Evolutionary conservation across 2,797 vertebrate genomes (phyloP).

Genomic region (Sylvia borin): DNA sequence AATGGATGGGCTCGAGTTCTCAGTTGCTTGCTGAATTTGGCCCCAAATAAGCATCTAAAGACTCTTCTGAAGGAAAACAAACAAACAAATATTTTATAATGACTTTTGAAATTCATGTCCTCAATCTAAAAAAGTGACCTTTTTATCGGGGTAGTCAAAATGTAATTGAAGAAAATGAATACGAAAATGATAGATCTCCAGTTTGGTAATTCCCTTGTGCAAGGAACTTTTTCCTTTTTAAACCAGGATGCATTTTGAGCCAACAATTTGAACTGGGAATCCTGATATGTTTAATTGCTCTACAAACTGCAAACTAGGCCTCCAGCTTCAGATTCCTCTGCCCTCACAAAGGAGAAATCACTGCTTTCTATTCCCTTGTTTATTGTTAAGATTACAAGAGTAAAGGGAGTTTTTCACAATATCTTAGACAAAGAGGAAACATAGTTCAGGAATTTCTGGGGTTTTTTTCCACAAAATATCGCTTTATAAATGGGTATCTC

Average conservation of each 20-base stretch:
- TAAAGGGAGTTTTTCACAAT: accelerated
- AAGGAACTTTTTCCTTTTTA: background rate
- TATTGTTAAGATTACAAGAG: background rate
- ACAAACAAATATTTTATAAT: background rate
- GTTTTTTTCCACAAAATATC: background rate
- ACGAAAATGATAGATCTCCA: background rate
- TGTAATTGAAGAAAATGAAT: background rate
- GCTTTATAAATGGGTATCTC: background rate
- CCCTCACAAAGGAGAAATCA: background rate
- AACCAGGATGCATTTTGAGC: background rate
- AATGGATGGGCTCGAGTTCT: background rate
- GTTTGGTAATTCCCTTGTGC: background rate
- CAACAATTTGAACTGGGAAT: background rate
- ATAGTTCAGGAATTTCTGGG: background rate
- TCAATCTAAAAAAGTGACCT: background rate
- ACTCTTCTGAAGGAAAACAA: background rate
- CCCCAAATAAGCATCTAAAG: background rate
- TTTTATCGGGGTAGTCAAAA: background rate
- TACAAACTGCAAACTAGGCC: background rate
- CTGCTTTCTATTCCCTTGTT: background rate
- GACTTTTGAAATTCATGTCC: background rate
- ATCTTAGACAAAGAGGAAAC: background rate
- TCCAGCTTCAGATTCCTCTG: background rate
- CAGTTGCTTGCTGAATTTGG: background rate
- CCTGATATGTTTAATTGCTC: background rate